These are phyloP conservation scores for Sebastes nivosus DNA, from an alignment of 2,797 vertebrate genomes.

Conservation along the genomic window DNA sequence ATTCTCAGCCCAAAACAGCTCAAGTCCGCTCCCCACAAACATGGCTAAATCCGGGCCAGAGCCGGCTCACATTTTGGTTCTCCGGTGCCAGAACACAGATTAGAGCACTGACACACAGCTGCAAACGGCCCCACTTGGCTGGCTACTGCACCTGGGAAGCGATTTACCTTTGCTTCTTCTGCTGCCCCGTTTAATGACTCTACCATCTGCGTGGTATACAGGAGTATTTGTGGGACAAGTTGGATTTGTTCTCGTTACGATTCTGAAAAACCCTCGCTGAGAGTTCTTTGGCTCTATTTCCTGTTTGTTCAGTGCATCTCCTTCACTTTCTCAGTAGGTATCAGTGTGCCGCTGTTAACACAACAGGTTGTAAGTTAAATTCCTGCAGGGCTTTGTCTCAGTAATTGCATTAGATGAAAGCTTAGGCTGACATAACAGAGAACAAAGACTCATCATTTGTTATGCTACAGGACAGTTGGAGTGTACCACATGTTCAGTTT, in stretches of 20 bases:
- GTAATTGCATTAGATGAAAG: slow-evolving; percentile 71
- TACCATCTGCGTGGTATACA: slow-evolving; percentile 58
- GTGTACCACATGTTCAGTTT: slow-evolving; percentile 63
- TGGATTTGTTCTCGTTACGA: slow-evolving; percentile 31
- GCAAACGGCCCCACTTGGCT: slow-evolving; percentile 33
- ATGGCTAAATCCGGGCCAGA: background rate
- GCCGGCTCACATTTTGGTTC: background rate
- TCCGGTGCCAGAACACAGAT: slow-evolving; percentile 27
- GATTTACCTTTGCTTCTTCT: slow-evolving; percentile 55
- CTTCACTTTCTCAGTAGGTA: slow-evolving; percentile 38
- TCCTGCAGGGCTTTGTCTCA: slow-evolving; percentile 50
- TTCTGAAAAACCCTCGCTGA: slow-evolving; percentile 16
- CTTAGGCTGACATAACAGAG: slow-evolving; percentile 60
- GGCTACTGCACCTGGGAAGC: slow-evolving; percentile 50
- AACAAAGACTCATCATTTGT: slow-evolving; percentile 70
- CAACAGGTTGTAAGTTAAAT: slow-evolving; percentile 58
- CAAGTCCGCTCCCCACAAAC: background rate
- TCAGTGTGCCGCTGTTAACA: slow-evolving; percentile 45
- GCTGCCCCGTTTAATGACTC: slow-evolving; percentile 54
- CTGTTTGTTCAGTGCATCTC: slow-evolving; percentile 52
- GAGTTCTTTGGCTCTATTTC: slow-evolving; percentile 36
- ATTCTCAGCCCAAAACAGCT: background rate
- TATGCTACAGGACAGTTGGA: slow-evolving; percentile 56
- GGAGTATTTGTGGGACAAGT: slow-evolving; percentile 48
- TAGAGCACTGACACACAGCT: slow-evolving; percentile 31